A percentile compares a stretch with the other conserved stretches of the same genome.
phyloP scores from a whole-genome alignment of 2,888 invertebrate species.

The Hedychridium roseum region DNA sequence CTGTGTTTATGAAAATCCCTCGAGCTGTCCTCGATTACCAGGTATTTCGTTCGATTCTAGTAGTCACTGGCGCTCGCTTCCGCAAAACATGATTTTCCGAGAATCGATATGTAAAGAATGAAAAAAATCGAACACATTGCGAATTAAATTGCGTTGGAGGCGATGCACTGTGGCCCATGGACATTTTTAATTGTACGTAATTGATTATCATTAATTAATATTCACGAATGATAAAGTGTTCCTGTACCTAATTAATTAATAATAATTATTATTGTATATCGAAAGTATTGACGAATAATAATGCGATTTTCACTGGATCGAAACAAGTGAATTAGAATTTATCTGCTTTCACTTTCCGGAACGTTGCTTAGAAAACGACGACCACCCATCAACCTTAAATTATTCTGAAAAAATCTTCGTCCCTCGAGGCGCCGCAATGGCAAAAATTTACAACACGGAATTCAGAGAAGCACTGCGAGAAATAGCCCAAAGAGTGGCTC shows the following conservation, averaged over 20 bases:
- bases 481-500: conserved; percentile 41
- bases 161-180: conserved; percentile 33
- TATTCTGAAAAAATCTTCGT: too few relatives aligned
- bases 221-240: conserved; percentile 60
- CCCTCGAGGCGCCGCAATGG: too few relatives aligned
- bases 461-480: conserved; percentile 48
- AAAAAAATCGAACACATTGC: too few relatives aligned
- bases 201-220: conserved; percentile 54
- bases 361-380: too few relatives aligned
- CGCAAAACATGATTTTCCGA: too few relatives aligned
- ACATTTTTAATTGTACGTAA: conserved; percentile 44
- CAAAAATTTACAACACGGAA: conserved; percentile 43
- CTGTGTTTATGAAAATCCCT: conserved; percentile 25
- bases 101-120: too few relatives aligned
- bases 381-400: too few relatives aligned
- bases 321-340: too few relatives aligned
- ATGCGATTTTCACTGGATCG: conserved; percentile 61
- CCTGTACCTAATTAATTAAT: conserved; percentile 62
- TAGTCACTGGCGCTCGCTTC: conserved; percentile 36
- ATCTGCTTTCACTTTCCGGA: too few relatives aligned
- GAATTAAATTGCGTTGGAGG: conserved; percentile 25
- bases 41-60: conserved; percentile 35
- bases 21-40: conserved; percentile 34
- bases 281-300: conserved; percentile 61
- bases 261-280: conserved; percentile 57